Evolutionary conservation across 2,113 vertebrate species (phyloP).

Genomic region (Natator depressus): DNA sequence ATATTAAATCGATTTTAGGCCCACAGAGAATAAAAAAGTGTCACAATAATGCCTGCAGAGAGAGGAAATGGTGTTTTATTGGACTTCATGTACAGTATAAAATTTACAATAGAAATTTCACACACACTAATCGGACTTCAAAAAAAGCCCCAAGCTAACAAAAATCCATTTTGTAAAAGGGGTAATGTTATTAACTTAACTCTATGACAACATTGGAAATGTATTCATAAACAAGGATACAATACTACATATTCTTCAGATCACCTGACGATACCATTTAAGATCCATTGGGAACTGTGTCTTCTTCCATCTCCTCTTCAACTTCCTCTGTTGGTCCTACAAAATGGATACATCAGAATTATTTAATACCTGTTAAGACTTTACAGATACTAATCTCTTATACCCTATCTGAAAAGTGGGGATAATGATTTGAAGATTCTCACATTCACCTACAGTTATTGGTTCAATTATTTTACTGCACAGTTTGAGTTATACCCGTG

Average conservation of each 20-base stretch:
- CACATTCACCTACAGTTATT: background rate
- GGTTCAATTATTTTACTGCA: background rate
- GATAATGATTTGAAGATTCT: rapidly evolving
- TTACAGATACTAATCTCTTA: background rate
- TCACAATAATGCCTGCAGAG: background rate
- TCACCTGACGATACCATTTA: slow-evolving; percentile 25
- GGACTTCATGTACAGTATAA: slow-evolving; percentile 36
- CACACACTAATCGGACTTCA: background rate
- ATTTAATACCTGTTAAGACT: background rate
- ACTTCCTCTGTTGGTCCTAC: slow-evolving; percentile 77
- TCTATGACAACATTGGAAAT: background rate
- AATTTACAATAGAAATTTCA: slow-evolving; percentile 28
- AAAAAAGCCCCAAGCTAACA: background rate
- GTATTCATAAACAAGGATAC: background rate
- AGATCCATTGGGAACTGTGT: slow-evolving; percentile 85
- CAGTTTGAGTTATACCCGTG: background rate
- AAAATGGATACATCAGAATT: background rate
- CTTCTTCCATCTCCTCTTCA: slow-evolving; percentile 88
- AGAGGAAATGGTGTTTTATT: slow-evolving; percentile 56
- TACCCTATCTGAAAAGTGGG: rapidly evolving
- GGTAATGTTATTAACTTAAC: background rate
- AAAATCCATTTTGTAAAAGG: background rate
- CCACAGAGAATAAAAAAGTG: background rate
- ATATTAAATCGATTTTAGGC: background rate
- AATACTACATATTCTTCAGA: background rate